These are phyloP conservation scores for Arge pagana DNA, from an alignment of 2,888 invertebrate genomes.

Conservation along the genomic window DNA sequence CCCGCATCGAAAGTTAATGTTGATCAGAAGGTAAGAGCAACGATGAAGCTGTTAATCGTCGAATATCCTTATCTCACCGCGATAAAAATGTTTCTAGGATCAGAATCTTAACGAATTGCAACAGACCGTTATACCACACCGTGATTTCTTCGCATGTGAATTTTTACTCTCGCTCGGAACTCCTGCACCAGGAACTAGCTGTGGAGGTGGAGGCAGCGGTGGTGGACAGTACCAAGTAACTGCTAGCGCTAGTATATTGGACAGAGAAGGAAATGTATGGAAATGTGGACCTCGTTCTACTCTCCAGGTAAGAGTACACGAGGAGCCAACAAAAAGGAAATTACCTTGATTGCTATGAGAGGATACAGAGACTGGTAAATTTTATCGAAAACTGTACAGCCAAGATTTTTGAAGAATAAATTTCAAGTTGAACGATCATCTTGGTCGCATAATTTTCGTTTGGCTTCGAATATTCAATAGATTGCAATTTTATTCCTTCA, in stretches of 20 bases:
- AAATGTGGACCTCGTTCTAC: constrained; percentile 85
- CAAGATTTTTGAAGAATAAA: no score
- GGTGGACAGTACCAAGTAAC: constrained; percentile 77
- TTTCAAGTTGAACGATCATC: no score
- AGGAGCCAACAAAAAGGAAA: constrained; percentile 61
- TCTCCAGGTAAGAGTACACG: constrained; percentile 75
- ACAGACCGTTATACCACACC: constrained; percentile 85
- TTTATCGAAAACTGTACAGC: no score
- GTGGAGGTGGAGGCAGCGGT: constrained; percentile 53
- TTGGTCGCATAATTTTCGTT: no score
- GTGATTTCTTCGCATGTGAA: constrained; percentile 93
- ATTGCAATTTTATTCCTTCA: no score
- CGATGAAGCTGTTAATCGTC: background rate
- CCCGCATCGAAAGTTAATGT: constrained; percentile 59
- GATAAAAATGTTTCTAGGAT: constrained; percentile 55
- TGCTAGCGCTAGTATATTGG: constrained; percentile 84
- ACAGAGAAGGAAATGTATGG: constrained; percentile 84
- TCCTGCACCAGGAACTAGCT: constrained; percentile 47
- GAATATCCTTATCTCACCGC: background rate
- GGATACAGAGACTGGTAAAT: no score
- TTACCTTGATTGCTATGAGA: constrained; percentile 38
- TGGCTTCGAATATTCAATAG: no score
- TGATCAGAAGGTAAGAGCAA: constrained; percentile 56
- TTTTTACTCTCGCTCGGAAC: constrained; percentile 76
- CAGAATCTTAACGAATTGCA: constrained; percentile 62